Percentiles rank a stretch among this genome's conserved stretches.
These are phyloP conservation scores for Gymnodraco acuticeps DNA, from an alignment of 2,797 vertebrate genomes.

Conservation along the genomic window DNA sequence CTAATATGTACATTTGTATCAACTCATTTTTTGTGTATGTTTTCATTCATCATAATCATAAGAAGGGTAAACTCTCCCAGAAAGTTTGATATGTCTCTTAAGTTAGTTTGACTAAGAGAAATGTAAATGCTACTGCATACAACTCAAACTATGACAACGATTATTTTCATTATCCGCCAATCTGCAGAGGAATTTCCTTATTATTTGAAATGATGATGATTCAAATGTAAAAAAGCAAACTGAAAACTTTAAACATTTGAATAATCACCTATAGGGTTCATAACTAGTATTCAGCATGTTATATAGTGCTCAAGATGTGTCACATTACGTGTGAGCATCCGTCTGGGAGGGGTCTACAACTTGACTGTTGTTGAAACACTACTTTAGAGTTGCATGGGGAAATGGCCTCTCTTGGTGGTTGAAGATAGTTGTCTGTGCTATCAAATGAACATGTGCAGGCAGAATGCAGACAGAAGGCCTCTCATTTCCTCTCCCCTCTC, in stretches of 20 bases:
- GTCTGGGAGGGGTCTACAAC: conserved; percentile 57
- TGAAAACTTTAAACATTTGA: too few relatives aligned
- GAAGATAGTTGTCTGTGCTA: conserved; percentile 9
- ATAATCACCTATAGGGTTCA: too few relatives aligned
- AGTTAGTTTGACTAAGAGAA: background rate
- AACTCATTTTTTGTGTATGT: background rate
- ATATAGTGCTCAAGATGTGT: too few relatives aligned
- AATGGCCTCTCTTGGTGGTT: conserved; percentile 33
- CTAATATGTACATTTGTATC: background rate
- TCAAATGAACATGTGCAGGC: conserved; percentile 54
- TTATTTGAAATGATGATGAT: too few relatives aligned
- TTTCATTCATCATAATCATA: background rate
- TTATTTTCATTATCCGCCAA: too few relatives aligned
- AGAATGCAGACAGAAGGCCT: conserved; percentile 49
- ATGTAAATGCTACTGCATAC: background rate
- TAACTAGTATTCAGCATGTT: too few relatives aligned
- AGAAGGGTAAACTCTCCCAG: background rate
- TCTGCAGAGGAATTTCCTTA: too few relatives aligned
- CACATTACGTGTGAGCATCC: background rate
- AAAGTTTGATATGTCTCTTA: background rate
- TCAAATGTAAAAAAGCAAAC: too few relatives aligned
- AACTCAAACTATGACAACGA: too few relatives aligned
- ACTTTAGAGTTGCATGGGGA: conserved; percentile 26
- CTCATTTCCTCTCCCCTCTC: conserved; percentile 69
- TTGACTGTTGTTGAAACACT: conserved; percentile 46